Base-by-base conservation (phyloP, 35 echinoderm and acorn worm genomes). In the Ophioderma brevispina region DNA sequence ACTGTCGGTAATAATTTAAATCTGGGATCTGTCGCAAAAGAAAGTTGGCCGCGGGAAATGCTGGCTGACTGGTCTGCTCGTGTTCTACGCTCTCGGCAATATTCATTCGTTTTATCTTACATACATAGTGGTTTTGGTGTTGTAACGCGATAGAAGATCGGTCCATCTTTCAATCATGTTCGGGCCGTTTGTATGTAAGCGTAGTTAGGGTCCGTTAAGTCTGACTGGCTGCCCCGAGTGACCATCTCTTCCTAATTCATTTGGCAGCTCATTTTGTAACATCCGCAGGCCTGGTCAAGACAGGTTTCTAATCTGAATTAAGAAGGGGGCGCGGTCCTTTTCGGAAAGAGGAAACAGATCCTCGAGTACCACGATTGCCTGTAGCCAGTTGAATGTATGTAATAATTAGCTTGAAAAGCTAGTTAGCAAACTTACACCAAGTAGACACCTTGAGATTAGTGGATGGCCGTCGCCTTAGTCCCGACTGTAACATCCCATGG, bases 81-180 rank as follows among this genome's bases (percentile, higher is more conserved):
- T 15, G 59, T 70, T 70, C 59, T 8, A 15, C 23, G 17, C 59
- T 70, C 5, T 30, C 15, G 28, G 59, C 59, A 15, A 70, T 70
- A 70, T 70, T 70, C 59, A 70, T 70, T 70, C 59, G 59, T 70
- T 70, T 70, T 70, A 70, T 70, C 28, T 70, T 70, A 70, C 59
- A 70, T 25, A 70, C 59, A 70, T 15, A 3, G n/a, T n/a, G n/a
- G 10, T 70, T 30, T 70, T 2, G n/a, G 59, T 70, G 59, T 70
- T 18, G 59, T 70, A 70, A 70, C 28, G 28, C 28, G 59, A 70
- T 70, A 70, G 17, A 70, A 70, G 4, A 6, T 70, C 3, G 2
- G 59, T 70, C 59, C 59, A 70, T 70, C 59, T 13, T 70, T 70
- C 59, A 70, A 70, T 70, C 59, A 70, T 70, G 59, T 70, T 70